These are phyloP conservation scores for Agrotis puta DNA, from an alignment of 2,888 invertebrate species.

Conservation along the genomic window DNA sequence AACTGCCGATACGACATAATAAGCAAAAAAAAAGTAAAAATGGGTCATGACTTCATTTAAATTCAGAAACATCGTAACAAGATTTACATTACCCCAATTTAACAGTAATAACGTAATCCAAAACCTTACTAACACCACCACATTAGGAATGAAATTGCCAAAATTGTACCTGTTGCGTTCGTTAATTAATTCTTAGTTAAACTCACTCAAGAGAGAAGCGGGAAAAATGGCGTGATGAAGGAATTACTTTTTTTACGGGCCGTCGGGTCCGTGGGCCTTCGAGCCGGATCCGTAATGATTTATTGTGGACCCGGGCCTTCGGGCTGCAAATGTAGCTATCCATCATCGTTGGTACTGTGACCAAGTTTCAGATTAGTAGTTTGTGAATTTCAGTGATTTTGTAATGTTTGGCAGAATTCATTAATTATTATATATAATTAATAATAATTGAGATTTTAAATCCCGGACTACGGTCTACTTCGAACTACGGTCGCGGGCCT, in stretches of 20 bases:
- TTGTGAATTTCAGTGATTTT: conserved; percentile 7
- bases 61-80: background rate
- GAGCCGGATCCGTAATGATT: conserved; percentile 74
- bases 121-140: conserved; percentile 18
- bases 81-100: background rate
- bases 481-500: no score
- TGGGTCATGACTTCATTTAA: no score
- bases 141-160: conserved; percentile 38
- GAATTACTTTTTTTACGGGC: conserved; percentile 78
- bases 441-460: no score
- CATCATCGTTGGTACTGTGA: conserved; percentile 75
- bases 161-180: conserved; percentile 69
- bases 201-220: conserved; percentile 62
- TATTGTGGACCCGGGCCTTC: conserved; percentile 76
- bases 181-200: conserved; percentile 72
- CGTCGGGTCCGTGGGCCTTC: conserved; percentile 58
- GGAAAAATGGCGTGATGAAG: conserved; percentile 67
- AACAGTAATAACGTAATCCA: conserved; percentile 10
- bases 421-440: background rate
- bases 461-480: no score
- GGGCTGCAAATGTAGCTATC: conserved; percentile 73
- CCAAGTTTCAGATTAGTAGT: conserved; percentile 55
- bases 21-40: no score
- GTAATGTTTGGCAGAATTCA: background rate
- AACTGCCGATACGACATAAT: no score